Evolutionary conservation across 2,888 invertebrate species (phyloP).

Genomic region (Zaprionus lineosus): DNA sequence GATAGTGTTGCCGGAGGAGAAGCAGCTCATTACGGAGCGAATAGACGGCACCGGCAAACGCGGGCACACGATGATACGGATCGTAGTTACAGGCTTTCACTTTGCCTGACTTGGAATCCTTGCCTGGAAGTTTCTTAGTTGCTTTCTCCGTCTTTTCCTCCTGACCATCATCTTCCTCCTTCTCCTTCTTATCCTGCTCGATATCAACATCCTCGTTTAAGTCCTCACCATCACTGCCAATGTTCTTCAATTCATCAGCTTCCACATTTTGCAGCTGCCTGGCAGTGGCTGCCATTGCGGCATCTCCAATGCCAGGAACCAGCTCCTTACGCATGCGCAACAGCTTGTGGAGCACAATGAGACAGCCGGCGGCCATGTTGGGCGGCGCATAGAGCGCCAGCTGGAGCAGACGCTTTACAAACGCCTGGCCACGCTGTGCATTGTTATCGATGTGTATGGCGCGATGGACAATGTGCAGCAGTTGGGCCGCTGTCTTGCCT

Average conservation of each 20-base stretch:
- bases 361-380: constrained; percentile 90
- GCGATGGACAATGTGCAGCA: constrained; percentile 93
- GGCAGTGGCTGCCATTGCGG: constrained; percentile 5
- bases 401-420: constrained; percentile 92
- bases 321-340: constrained; percentile 87
- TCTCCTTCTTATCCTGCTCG: too few species aligned
- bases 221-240: constrained; percentile 81
- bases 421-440: constrained; percentile 88
- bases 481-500: constrained; percentile 87
- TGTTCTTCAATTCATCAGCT: constrained; percentile 75
- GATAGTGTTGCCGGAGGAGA: constrained; percentile 89
- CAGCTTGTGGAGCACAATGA: constrained; percentile 85
- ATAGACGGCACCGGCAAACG: constrained; percentile 90
- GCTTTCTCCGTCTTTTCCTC: constrained; percentile 27
- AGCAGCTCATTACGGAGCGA: constrained; percentile 90
- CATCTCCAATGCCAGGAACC: constrained; percentile 46
- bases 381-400: constrained; percentile 88
- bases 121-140: constrained; percentile 37
- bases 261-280: constrained; percentile 19
- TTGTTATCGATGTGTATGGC: constrained; percentile 91
- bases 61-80: constrained; percentile 91
- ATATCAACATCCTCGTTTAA: constrained; percentile 76
- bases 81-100: constrained; percentile 84
- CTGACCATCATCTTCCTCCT: constrained; percentile 41
- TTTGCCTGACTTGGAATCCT: constrained; percentile 61